These are phyloP conservation scores for Hapalemur alaotrensis DNA, from an alignment of 2,797 vertebrate genomes.

Conservation along the genomic window DNA sequence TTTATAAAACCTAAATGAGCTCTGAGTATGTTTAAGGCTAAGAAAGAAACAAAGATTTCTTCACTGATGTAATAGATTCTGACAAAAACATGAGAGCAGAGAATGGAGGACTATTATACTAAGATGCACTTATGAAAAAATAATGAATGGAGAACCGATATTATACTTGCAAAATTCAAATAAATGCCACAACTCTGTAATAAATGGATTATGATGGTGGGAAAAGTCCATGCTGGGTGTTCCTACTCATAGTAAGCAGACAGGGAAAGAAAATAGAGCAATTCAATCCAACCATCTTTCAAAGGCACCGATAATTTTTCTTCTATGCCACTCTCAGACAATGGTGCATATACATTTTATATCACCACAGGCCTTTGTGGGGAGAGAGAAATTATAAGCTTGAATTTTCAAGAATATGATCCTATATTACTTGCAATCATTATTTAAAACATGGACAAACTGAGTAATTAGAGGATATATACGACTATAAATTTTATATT, in stretches of 20 bases:
- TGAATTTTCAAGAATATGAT: constrained; percentile 15
- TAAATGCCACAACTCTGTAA: background rate
- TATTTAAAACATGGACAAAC: background rate
- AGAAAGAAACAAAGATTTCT: constrained; percentile 61
- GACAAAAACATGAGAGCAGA: constrained; percentile 57
- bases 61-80: constrained; percentile 61
- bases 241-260: background rate
- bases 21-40: constrained; percentile 20
- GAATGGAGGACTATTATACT: background rate
- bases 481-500: background rate
- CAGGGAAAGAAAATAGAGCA: background rate
- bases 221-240: background rate
- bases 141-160: constrained; percentile 9
- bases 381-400: background rate
- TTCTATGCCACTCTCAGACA: background rate
- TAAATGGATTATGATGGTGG: background rate
- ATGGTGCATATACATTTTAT: background rate
- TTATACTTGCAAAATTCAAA: constrained; percentile 37
- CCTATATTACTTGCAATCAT: background rate
- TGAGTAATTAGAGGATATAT: background rate
- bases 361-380: background rate
- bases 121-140: constrained; percentile 27
- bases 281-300: background rate
- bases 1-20: constrained; percentile 13
- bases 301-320: background rate